Percentiles rank a stretch among this genome's conserved stretches.
Evolutionary conservation across 1,140 invertebrate genomes (phyloP).

Genomic region (Pseudobourletiella spinata): DNA sequence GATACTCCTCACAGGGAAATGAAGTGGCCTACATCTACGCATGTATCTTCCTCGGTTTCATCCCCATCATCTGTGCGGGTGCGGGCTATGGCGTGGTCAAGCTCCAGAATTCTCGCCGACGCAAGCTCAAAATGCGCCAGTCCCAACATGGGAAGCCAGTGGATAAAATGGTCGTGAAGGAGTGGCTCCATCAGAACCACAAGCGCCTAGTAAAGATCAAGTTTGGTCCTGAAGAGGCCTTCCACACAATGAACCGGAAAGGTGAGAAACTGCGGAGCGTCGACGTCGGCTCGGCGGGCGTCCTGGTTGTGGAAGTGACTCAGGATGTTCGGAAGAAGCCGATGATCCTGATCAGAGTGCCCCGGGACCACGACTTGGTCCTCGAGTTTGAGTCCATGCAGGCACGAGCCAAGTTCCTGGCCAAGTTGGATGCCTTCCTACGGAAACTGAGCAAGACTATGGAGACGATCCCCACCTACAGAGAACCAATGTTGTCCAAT

Average conservation of each 20-base stretch:
- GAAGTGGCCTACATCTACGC: constrained; percentile 95
- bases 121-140: constrained; percentile 69
- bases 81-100: constrained; percentile 88
- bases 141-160: constrained; percentile 68
- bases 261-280: constrained; percentile 77
- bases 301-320: constrained; percentile 73
- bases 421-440: constrained; percentile 77
- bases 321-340: constrained; percentile 59
- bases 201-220: constrained; percentile 82
- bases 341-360: constrained; percentile 72
- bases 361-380: constrained; percentile 92
- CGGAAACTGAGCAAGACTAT: constrained; percentile 71
- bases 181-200: constrained; percentile 91
- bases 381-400: constrained; percentile 78
- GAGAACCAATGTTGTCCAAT: constrained; percentile 81
- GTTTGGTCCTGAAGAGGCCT: constrained; percentile 69
- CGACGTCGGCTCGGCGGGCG: constrained; percentile 61
- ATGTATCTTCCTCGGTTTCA: constrained; percentile 76
- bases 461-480: constrained; percentile 54
- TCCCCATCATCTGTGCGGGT: constrained; percentile 84
- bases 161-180: constrained; percentile 86
- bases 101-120: constrained; percentile 71
- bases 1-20: constrained; percentile 80
- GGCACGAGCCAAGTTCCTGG: constrained; percentile 76
- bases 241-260: constrained; percentile 78